Conservation (phyloP, 2,113 vertebrate species). For the Melanerpes aurifrons region DNA sequence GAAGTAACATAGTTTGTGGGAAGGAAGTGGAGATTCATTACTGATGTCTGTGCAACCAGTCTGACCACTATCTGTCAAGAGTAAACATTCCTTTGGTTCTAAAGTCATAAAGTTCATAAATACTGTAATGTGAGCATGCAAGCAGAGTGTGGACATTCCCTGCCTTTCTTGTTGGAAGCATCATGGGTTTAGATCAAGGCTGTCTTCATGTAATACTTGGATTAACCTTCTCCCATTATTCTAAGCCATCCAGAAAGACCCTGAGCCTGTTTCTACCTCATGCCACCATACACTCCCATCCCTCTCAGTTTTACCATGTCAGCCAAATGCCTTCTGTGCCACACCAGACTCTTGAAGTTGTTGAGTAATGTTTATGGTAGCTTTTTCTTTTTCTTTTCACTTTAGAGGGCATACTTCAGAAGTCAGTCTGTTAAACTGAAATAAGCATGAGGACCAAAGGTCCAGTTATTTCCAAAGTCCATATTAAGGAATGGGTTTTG, state of each 20-base stretch:
- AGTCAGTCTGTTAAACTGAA: background rate
- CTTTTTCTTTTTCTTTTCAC: background rate
- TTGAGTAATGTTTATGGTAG: background rate
- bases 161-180: background rate
- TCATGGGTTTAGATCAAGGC: background rate
- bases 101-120: background rate
- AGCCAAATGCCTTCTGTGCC: background rate
- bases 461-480: background rate
- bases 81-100: background rate
- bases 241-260: background rate
- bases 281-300: background rate
- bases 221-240: background rate
- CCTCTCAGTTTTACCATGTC: background rate
- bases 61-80: background rate
- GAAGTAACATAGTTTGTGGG: background rate
- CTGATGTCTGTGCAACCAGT: rapidly evolving
- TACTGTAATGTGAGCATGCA: background rate
- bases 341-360: background rate
- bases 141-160: background rate
- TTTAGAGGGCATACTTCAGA: background rate
- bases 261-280: background rate
- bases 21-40: background rate
- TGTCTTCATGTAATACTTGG: background rate
- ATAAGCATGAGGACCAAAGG: background rate
- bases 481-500: background rate